Evolutionary conservation across 2,797 vertebrate genomes (phyloP).

Genomic region (Ara ararauna): DNA sequence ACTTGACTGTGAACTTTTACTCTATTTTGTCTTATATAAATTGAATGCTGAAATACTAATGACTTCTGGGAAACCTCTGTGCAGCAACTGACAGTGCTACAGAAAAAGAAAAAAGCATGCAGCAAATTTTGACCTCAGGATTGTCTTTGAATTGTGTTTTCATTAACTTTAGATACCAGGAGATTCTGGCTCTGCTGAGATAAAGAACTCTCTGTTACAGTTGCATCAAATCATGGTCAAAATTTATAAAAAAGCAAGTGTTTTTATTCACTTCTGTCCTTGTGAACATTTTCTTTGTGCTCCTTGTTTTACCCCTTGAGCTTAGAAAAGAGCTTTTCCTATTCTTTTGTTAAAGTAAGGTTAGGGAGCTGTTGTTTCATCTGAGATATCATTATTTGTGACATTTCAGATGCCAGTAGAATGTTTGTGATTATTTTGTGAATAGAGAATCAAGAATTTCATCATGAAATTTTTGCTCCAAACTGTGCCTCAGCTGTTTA

Average conservation of each 20-base stretch:
- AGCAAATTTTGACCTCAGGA: conserved; percentile 37
- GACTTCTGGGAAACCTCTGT: conserved; percentile 45
- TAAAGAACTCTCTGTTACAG: background rate
- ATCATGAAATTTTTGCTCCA: background rate
- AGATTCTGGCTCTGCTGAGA: background rate
- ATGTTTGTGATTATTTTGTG: background rate
- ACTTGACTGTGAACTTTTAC: background rate
- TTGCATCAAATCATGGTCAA: background rate
- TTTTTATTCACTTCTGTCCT: background rate
- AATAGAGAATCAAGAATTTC: background rate
- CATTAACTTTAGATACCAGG: conserved; percentile 1
- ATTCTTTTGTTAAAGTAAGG: background rate
- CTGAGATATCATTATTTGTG: background rate
- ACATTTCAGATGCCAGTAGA: background rate
- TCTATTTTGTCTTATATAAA: background rate
- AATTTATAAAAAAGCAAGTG: background rate
- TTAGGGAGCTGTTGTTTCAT: background rate
- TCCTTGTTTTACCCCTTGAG: background rate
- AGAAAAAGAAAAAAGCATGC: background rate
- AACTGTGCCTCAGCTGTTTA: background rate
- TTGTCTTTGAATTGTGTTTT: conserved; percentile 42
- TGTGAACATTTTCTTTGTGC: background rate
- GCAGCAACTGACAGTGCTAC: background rate
- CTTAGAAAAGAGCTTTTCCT: background rate
- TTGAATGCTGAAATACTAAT: conserved; percentile 27